Percentiles rank a stretch among this genome's conserved stretches.
phyloP scores from a whole-genome alignment of 2,888 invertebrate genomes.

The Eupithecia subfuscata region DNA sequence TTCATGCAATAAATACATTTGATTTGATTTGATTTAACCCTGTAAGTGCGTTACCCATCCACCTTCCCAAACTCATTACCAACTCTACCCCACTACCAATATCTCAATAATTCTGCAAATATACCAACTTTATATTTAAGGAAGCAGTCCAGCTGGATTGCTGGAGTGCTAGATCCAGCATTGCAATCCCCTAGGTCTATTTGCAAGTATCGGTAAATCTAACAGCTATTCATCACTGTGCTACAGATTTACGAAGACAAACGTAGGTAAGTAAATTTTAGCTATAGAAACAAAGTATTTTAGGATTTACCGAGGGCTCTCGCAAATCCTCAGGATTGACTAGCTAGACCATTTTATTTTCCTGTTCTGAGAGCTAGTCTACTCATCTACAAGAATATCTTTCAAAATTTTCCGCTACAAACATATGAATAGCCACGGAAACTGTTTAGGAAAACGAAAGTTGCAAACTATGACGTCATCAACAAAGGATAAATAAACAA shows the following conservation, averaged over 20 bases:
- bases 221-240: neutral
- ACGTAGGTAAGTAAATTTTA: neutral
- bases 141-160: no score
- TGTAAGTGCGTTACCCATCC: no score
- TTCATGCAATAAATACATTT: no score
- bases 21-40: no score
- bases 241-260: neutral
- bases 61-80: no score
- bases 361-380: neutral
- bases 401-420: neutral
- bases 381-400: conserved; percentile 4
- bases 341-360: neutral
- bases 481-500: conserved; percentile 17
- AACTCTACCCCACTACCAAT: no score
- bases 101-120: no score
- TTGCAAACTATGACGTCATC: conserved; percentile 15
- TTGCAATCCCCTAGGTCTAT: neutral
- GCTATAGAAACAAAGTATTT: neutral
- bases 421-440: neutral
- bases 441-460: conserved; percentile 1
- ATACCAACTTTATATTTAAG: no score
- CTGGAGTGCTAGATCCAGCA: no score
- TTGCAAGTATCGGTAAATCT: neutral
- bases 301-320: neutral
- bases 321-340: neutral